phyloP scores from a whole-genome alignment of 30 jellyfish, hydroid and myxozoan genomes.

The Aurelia aurita complex sp. Pacific region DNA sequence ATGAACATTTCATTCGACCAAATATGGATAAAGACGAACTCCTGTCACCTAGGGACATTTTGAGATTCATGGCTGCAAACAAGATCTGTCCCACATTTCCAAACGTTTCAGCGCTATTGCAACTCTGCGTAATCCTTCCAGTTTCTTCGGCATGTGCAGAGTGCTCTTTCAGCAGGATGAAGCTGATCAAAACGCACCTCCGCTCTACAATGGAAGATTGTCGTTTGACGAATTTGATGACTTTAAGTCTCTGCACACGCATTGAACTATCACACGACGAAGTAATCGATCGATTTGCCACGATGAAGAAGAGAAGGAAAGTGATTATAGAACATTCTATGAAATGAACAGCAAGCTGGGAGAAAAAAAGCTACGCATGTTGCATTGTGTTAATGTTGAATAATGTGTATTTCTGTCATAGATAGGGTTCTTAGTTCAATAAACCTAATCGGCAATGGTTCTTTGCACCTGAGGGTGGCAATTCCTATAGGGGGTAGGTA shows the following conservation, averaged over 20 bases:
- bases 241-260: neutral
- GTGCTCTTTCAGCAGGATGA: constrained; percentile 16
- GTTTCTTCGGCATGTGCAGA: constrained; percentile 13
- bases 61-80: constrained; percentile 3
- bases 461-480: too few relatives aligned
- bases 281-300: too few relatives aligned
- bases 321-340: too few relatives aligned
- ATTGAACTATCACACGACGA: neutral
- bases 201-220: constrained; percentile 1
- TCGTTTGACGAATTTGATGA: constrained; percentile 3
- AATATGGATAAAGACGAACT: neutral
- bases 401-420: too few relatives aligned
- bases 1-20: too few relatives aligned
- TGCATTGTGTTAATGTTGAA: too few relatives aligned
- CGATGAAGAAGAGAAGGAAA: too few relatives aligned
- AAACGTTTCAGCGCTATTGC: neutral
- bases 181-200: constrained; percentile 7
- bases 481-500: too few relatives aligned
- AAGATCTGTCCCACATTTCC: neutral
- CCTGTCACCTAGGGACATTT: constrained; percentile 7
- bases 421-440: too few relatives aligned
- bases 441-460: too few relatives aligned
- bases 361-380: too few relatives aligned
- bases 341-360: too few relatives aligned
- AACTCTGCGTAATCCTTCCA: neutral